Evolutionary conservation across 2,113 vertebrate species (phyloP), one percentile per base, ranked within the genome.

Genomic region (Nycticryphes semicollaris): DNA sequence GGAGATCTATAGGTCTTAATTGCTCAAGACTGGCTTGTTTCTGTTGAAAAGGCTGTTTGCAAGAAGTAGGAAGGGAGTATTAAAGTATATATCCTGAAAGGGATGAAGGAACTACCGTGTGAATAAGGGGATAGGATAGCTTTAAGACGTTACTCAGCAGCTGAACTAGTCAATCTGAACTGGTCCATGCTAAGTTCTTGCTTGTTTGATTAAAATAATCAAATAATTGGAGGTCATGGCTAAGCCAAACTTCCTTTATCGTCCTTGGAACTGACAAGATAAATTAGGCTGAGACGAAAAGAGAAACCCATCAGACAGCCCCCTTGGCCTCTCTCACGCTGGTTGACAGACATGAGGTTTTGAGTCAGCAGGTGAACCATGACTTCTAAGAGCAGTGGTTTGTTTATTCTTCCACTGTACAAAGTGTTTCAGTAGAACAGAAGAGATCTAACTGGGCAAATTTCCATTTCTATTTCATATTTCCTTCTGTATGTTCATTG

Each of bases 1-100:
- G 91, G 95, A 90, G 89, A 97, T 96, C 93, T 95, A 82, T 92
- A 96, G 93, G 91, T 93, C 95, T 96, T 95, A 96, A 96, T 93
- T 95, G 88, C 95, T 97, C 85, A 73, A 93, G 94, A 96, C 95
- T 96, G 95, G 87, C 79, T 95, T 97, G 70, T 94, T 97, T 96
- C 94, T 93, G 76, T 94, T 95, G 89, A 94, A 94, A 95, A 96
- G 91, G 54, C 75, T 91, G 89, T 75, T 96, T 94, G 73, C 92
- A 94, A 89, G 90, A 73, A 94, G 69, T 69, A 94, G 79, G 92
- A 94, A 95, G 70, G 41, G 86, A 81, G 73, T 80, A 84, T 97
- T 95, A 93, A 95, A 94, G 93, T 85, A 51, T 85, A 68, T 95
- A 89, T 77, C 70, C 76, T 87, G 60, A 91, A 77, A 95, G 53